These are phyloP conservation scores for Dryobates pubescens DNA, from an alignment of 2,797 vertebrate species.

Conservation along the genomic window DNA sequence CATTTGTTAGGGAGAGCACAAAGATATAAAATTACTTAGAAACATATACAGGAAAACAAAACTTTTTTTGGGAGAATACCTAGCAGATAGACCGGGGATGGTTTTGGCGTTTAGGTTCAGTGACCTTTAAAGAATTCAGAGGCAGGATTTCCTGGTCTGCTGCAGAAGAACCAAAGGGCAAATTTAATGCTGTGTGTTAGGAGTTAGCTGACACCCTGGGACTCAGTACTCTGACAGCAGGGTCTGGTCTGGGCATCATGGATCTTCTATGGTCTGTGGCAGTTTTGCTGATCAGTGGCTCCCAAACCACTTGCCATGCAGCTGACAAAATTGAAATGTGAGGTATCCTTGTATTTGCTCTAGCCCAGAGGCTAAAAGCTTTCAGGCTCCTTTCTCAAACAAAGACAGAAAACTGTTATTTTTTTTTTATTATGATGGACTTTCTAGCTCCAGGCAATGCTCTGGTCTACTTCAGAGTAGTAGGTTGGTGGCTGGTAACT, in stretches of 20 bases:
- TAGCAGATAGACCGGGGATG: background rate
- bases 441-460: background rate
- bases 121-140: background rate
- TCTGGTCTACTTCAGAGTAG: background rate
- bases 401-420: background rate
- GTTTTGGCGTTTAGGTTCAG: background rate
- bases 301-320: background rate
- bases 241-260: background rate
- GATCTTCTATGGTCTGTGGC: background rate
- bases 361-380: background rate
- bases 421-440: background rate
- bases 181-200: background rate
- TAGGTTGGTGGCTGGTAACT: background rate
- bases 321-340: background rate
- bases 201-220: background rate
- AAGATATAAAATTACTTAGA: background rate
- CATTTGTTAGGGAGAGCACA: background rate
- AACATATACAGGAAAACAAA: background rate
- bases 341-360: background rate
- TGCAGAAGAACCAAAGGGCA: background rate
- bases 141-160: background rate
- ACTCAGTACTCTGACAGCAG: background rate
- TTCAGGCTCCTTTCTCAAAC: background rate
- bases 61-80: background rate
- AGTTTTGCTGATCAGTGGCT: background rate